These are phyloP conservation scores for Pseudopleuronectes americanus DNA, from an alignment of 2,797 vertebrate genomes.

Conservation along the genomic window DNA sequence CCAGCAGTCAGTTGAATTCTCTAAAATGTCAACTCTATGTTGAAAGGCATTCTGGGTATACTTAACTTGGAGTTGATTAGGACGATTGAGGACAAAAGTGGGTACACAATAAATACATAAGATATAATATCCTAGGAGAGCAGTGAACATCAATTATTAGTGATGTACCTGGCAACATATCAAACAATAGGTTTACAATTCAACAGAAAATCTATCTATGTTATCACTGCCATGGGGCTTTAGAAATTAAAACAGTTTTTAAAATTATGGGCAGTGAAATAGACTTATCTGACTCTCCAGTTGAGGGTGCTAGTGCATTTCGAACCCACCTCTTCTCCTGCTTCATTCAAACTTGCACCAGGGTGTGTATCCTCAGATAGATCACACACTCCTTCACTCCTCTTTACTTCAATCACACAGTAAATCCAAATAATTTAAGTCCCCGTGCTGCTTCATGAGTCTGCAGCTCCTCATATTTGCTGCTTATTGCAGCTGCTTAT, in stretches of 20 bases:
- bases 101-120: neutral
- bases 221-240: slow-evolving; percentile 10
- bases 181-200: neutral
- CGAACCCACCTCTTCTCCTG: slow-evolving; percentile 15
- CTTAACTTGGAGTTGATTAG: neutral
- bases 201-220: slow-evolving; percentile 20
- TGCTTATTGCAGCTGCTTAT: neutral
- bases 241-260: slow-evolving; percentile 18
- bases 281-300: slow-evolving; percentile 52
- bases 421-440: too few species aligned
- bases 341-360: neutral
- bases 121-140: neutral
- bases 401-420: neutral
- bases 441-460: too few species aligned
- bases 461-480: neutral
- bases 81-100: too few species aligned
- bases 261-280: neutral
- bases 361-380: neutral
- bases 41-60: slow-evolving; percentile 1
- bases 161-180: neutral
- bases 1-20: neutral
- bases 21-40: neutral
- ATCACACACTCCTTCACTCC: neutral
- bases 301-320: slow-evolving; percentile 68
- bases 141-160: neutral